Evolutionary conservation across 2,888 invertebrate genomes (phyloP), one percentile per base, ranked within the genome.

Genomic region (Drosophila tripunctata): DNA sequence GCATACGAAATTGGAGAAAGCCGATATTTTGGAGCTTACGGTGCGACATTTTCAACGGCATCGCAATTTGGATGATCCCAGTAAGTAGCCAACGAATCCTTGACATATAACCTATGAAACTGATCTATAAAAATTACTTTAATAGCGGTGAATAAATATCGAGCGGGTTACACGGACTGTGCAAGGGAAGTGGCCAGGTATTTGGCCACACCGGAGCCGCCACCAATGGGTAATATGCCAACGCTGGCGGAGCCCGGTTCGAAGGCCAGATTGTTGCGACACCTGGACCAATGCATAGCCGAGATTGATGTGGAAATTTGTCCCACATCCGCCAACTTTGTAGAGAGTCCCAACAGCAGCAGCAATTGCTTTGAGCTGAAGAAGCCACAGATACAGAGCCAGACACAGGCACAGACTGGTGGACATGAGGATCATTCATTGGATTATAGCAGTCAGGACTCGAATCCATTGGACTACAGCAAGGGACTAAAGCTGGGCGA

Each of bases 1-100:
- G 87, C 96, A 96, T 89, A 95, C 95, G 67, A 96, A 96, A 91
- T 92, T 96, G 90, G 96, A 96, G 91, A 96, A 96, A 90, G 91
- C 91, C 12, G 96, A 96, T 91, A 96, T 96, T 78, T 91, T 96
- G 68, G 96, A 96, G 91, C 93, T 96, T 90, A 96, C 96, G 1
- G 96, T 96, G 47, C 93, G 96, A 61, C 96, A 96, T 90, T 93
- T 97, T 74, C 96, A 96, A 90, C 91, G 94, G 75, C 95, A 95
- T 88, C 93, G 95, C 71, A 94, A 94, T 73, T 91, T 95, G 30
- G 94, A 94, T 73, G 93, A 93, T 74, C 93, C 93, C 57, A 92
- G 93, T 88, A 78, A 81, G 82, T 80, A 31, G n/a, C n/a, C n/a
- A n/a, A n/a, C n/a, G n/a, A n/a, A n/a, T n/a, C n/a, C n/a, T n/a